Conservation (phyloP, 2,888 invertebrate species). For the Amblyjoppa proteus region DNA sequence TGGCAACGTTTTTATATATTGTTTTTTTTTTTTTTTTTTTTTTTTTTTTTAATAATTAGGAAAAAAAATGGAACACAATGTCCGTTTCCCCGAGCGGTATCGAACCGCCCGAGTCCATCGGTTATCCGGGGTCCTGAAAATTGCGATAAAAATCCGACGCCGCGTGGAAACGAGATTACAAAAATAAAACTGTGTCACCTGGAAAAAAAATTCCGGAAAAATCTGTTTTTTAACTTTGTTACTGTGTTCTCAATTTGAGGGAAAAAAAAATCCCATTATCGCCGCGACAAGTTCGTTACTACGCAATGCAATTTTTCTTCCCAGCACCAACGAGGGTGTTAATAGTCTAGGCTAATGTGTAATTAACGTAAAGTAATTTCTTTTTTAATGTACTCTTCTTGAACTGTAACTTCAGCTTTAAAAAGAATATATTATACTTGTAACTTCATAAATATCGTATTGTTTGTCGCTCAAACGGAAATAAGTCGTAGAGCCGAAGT, state of each 20-base stretch:
- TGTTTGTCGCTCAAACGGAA: not conserved
- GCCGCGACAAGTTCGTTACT: not conserved
- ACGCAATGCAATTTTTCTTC: too few species aligned
- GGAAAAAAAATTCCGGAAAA: not conserved
- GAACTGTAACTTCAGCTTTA: too few species aligned
- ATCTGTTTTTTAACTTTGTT: not conserved
- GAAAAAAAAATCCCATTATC: not conserved
- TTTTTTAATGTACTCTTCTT: too few species aligned
- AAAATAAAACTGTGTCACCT: not conserved
- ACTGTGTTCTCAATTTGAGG: not conserved
- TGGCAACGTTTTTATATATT: conserved; percentile 13
- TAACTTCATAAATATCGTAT: not conserved
- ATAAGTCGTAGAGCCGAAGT: conserved; percentile 15
- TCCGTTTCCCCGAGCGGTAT: conserved; percentile 14
- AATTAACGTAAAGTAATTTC: too few species aligned
- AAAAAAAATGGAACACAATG: conserved; percentile 39
- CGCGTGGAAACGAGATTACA: not conserved
- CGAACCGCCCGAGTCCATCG: conserved; percentile 15
- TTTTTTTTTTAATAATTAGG: not conserved
- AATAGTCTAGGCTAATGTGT: too few species aligned
- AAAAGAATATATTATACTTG: too few species aligned
- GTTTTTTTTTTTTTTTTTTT: not conserved
- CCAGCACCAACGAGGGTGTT: too few species aligned
- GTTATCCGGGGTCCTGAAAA: not conserved
- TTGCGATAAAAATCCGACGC: not conserved